These are phyloP conservation scores for Egretta garzetta DNA, from an alignment of 2,113 vertebrate genomes.

Conservation along the genomic window DNA sequence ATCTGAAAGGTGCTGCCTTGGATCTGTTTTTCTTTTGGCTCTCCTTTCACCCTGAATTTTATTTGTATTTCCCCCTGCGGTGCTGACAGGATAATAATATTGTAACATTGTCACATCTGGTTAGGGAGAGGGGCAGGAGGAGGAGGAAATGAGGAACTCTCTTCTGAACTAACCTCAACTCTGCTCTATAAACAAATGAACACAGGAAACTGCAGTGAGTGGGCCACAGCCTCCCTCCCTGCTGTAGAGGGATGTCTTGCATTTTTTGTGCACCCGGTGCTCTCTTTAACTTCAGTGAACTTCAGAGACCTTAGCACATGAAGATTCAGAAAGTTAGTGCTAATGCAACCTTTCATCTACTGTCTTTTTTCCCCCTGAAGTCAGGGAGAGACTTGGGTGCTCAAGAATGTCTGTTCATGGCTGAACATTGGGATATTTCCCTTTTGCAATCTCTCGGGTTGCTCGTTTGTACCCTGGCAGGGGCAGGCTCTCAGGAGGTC, in stretches of 20 bases:
- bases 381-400: not conserved
- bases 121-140: slow-evolving; percentile 1
- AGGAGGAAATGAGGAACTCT: slow-evolving; percentile 20
- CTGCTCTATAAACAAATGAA: slow-evolving; percentile 41
- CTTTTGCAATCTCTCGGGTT: not conserved
- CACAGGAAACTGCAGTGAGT: not conserved
- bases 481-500: not conserved
- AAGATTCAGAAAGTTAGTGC: not conserved
- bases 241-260: not conserved
- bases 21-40: slow-evolving; percentile 37
- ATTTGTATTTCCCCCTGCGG: slow-evolving; percentile 24
- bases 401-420: not conserved
- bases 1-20: not conserved
- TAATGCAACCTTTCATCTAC: not conserved
- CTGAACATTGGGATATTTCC: not conserved
- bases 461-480: not conserved
- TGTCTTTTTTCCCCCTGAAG: not conserved
- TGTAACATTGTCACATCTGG: slow-evolving; percentile 58
- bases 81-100: slow-evolving; percentile 44
- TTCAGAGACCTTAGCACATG: not conserved
- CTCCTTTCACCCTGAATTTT: slow-evolving; percentile 16
- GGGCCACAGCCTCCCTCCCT: not conserved
- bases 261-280: not conserved
- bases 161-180: slow-evolving; percentile 25
- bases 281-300: slow-evolving; percentile 12